Evolutionary conservation across 2,888 invertebrate species (phyloP), one percentile per base, ranked within the genome.

Genomic region (Eugnorisma glareosa): DNA sequence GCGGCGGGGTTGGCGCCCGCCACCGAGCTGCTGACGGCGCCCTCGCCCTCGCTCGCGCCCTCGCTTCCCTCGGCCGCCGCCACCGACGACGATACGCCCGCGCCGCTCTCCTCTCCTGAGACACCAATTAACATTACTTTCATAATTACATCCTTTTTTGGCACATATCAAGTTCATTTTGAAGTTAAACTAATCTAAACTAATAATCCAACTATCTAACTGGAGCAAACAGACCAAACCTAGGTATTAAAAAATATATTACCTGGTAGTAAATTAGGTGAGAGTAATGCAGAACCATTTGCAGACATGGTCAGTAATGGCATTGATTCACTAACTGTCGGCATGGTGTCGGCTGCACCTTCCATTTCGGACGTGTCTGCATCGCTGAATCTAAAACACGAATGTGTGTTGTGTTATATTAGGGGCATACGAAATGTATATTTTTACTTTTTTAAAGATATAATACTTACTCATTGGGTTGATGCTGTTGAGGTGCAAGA

Each of bases 331-430:
- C 95, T 96, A 40, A 94, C 95, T 0, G 93, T 91, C 0, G 96
- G 96, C 94, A 94, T 94, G 0, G 96, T 93, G 86, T 96, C 95
- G 0, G 96, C 95, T 0, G 92, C 94, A 31, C 95, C 95, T 67
- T 95, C 96, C 93, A 96, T 94, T 86, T 96, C 96, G 0, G 97
- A 97, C 0, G 97, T 97, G 81, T 97, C 97, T 1, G 97, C 96
- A 73, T 95, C 96, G 31, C 94, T 94, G 82, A 95, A 95, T 83
- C 97, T 97, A 59, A 15, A 71, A 57, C 15, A 67, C 11, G 28
- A 72, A 51, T n/a, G n/a, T n/a, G n/a, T n/a, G n/a, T n/a, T n/a
- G 18, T 59, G 59, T 18, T 31, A 18, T 31, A 18, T 31, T 7
- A 31, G 15, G 5, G 15, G 2, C 15, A 31, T 31, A 24, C 28